These are phyloP conservation scores for Bombus ignitus DNA, from an alignment of 1,140 invertebrate genomes.

Conservation along the genomic window DNA sequence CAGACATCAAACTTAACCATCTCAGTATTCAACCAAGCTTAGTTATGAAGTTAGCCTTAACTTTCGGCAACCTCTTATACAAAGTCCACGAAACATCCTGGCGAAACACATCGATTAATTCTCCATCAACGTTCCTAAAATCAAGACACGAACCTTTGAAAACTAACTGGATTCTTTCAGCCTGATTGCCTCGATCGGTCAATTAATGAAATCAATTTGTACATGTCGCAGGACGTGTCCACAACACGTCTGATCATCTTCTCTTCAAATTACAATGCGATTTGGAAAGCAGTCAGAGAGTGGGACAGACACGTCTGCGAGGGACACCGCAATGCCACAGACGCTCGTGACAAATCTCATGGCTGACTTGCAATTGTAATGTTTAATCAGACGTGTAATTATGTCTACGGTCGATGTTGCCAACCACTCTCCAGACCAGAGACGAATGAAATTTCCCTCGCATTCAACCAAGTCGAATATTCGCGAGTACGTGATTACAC, in stretches of 20 bases:
- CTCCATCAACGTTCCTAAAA: not conserved
- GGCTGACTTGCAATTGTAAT: conserved; percentile 65
- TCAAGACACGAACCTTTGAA: not conserved
- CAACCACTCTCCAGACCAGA: conserved; percentile 15
- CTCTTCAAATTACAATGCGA: not conserved
- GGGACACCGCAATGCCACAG: conserved; percentile 20
- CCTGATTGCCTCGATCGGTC: not conserved
- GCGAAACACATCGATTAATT: not conserved
- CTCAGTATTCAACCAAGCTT: not conserved
- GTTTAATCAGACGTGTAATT: conserved; percentile 68
- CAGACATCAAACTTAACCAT: not conserved
- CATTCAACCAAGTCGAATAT: conserved; percentile 58
- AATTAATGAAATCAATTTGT: not conserved
- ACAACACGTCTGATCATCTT: not conserved
- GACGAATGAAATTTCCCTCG: conserved; percentile 47
- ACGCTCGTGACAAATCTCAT: conserved; percentile 54
- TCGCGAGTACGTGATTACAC: conserved; percentile 46
- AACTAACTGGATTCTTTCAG: not conserved
- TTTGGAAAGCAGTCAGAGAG: not conserved
- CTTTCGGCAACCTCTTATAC: not conserved
- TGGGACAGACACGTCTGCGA: conserved; percentile 28
- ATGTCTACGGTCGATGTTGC: conserved; percentile 28
- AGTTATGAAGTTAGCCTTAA: not conserved
- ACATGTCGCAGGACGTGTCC: not conserved
- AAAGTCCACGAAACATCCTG: not conserved